Percentiles rank a stretch among this genome's conserved stretches.
Evolutionary conservation across 2,113 vertebrate species (phyloP).

Genomic region (Sylvietta virens): DNA sequence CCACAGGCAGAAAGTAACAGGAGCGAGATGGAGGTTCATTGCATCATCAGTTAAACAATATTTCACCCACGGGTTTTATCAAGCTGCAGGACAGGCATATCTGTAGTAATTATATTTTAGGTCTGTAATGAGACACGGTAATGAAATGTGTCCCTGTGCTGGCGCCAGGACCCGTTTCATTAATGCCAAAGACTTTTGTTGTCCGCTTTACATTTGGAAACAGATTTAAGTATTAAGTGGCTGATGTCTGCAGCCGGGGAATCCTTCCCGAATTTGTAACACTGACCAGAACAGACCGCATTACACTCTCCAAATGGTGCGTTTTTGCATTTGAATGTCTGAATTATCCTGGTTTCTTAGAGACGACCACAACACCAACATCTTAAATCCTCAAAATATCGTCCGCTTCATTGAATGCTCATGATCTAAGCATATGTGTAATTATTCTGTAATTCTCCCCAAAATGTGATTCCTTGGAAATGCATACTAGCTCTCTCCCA

Average conservation of each 20-base stretch:
- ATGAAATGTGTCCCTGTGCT: conserved; percentile 68
- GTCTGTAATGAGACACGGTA: conserved; percentile 59
- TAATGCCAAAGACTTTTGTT: conserved; percentile 83
- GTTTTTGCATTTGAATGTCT: conserved; percentile 92
- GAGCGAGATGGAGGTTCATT: conserved; percentile 5
- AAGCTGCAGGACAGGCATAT: conserved; percentile 47
- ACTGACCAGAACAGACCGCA: conserved; percentile 83
- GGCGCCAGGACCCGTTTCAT: conserved; percentile 69
- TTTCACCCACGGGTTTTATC: conserved; percentile 59
- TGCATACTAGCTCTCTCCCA: conserved; percentile 76
- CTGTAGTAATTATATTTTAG: conserved; percentile 77
- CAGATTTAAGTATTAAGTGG: conserved; percentile 89
- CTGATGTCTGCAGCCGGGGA: conserved; percentile 80
- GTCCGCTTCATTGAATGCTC: conserved; percentile 87
- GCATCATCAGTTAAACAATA: conserved; percentile 53
- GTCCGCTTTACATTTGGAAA: conserved; percentile 82
- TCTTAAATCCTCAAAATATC: conserved; percentile 95
- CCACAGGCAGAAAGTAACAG: not conserved
- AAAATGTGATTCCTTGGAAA: conserved; percentile 89
- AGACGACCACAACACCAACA: conserved; percentile 85
- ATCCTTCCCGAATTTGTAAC: conserved; percentile 85
- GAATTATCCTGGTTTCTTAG: conserved; percentile 86
- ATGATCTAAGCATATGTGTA: conserved; percentile 92
- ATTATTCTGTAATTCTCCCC: conserved; percentile 91
- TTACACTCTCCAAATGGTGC: conserved; percentile 85